Conservation (phyloP, 2,797 vertebrate species). For the Tenualosa thibaudeaui region DNA sequence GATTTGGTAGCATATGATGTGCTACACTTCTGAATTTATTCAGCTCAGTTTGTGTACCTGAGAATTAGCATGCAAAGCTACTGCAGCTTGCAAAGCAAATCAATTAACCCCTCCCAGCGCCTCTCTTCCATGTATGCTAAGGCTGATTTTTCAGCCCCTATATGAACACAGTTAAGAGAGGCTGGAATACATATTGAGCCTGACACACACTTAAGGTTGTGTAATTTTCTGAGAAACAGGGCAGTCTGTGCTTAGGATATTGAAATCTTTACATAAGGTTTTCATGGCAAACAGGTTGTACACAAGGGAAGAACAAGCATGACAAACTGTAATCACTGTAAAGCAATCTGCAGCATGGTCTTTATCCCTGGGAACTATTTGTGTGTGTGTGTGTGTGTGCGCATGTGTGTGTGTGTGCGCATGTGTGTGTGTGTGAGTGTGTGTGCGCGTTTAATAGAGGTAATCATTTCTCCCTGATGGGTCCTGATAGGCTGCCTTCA, state of each 20-base stretch:
- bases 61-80: background rate
- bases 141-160: background rate
- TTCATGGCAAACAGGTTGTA: constrained; percentile 19
- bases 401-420: background rate
- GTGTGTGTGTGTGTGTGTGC: constrained; percentile 17
- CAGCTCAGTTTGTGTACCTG: background rate
- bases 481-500: constrained; percentile 44
- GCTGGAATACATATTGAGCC: background rate
- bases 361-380: constrained; percentile 4
- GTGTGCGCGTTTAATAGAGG: constrained; percentile 31
- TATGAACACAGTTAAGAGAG: background rate
- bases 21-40: background rate
- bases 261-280: background rate
- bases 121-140: background rate
- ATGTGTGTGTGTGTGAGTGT: background rate
- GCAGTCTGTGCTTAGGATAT: background rate
- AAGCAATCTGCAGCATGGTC: background rate
- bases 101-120: background rate
- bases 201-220: background rate
- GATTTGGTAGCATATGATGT: background rate
- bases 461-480: constrained; percentile 56
- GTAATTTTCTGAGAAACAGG: background rate
- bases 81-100: background rate
- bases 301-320: constrained; percentile 10
- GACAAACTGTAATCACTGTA: constrained; percentile 21